These are phyloP conservation scores for Lamellibrachia satsuma DNA, from an alignment of 2,888 invertebrate species.

Conservation along the genomic window DNA sequence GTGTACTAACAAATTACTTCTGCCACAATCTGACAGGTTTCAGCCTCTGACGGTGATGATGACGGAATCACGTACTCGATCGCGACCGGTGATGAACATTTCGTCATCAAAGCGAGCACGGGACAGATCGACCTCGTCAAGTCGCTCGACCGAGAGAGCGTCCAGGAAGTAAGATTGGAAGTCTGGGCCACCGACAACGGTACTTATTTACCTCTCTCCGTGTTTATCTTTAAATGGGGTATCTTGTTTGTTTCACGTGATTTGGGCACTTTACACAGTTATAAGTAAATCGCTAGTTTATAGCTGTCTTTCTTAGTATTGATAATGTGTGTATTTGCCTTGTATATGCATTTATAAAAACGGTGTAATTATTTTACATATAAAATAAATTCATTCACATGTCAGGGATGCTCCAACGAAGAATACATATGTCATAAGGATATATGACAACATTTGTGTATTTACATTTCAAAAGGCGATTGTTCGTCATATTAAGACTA, in stretches of 20 bases:
- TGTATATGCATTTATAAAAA: too few species aligned
- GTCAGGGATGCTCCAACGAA: too few species aligned
- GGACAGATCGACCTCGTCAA: background rate
- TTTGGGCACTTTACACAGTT: too few species aligned
- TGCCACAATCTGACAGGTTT: background rate
- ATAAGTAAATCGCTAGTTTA: too few species aligned
- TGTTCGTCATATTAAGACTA: background rate
- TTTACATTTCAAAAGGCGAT: too few species aligned
- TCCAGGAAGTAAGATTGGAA: background rate
- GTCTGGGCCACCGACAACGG: background rate
- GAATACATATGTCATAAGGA: too few species aligned
- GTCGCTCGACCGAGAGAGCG: constrained; percentile 1
- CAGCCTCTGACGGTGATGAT: constrained; percentile 24
- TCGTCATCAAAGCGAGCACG: background rate
- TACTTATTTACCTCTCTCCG: background rate
- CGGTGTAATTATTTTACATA: too few species aligned
- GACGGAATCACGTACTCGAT: constrained; percentile 22
- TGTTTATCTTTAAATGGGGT: too few species aligned
- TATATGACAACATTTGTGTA: too few species aligned
- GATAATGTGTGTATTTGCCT: too few species aligned
- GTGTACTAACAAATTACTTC: background rate
- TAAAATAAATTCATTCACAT: too few species aligned
- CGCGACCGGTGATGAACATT: background rate
- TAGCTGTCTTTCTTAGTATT: too few species aligned
- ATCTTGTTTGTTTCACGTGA: background rate